These are phyloP conservation scores for Choloepus hoffmanni DNA, from an alignment of 2,113 vertebrate genomes.

Conservation along the genomic window DNA sequence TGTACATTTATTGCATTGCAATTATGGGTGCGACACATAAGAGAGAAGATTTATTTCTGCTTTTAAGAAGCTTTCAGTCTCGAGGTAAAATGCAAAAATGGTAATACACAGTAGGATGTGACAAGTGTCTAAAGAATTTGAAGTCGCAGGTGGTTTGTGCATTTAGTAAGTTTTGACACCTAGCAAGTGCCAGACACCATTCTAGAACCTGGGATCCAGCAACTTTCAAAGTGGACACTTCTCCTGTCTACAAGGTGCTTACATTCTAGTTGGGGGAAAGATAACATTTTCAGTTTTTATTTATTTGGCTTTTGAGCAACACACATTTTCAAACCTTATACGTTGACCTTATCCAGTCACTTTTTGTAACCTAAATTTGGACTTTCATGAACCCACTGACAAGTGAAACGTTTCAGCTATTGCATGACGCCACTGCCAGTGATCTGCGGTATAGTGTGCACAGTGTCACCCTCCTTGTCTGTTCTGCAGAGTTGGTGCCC, in stretches of 20 bases:
- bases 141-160: rapidly evolving
- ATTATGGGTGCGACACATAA: background rate
- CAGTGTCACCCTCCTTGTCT: background rate
- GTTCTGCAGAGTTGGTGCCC: background rate
- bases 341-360: background rate
- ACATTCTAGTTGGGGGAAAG: background rate
- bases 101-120: background rate
- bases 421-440: rapidly evolving
- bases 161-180: background rate
- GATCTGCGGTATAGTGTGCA: background rate
- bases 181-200: background rate
- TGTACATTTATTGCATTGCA: background rate
- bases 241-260: background rate
- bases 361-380: background rate
- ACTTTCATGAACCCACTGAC: background rate
- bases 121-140: background rate
- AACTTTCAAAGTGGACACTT: no score
- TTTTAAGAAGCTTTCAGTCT: background rate
- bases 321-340: background rate
- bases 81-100: background rate
- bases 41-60: slow-evolving; percentile 34
- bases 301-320: background rate
- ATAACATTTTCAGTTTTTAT: background rate
- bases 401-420: rapidly evolving
- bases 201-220: background rate